Percentiles rank a stretch among this genome's conserved stretches.
These are phyloP conservation scores for Empis livida DNA, from an alignment of 2,888 invertebrate species.

Conservation along the genomic window DNA sequence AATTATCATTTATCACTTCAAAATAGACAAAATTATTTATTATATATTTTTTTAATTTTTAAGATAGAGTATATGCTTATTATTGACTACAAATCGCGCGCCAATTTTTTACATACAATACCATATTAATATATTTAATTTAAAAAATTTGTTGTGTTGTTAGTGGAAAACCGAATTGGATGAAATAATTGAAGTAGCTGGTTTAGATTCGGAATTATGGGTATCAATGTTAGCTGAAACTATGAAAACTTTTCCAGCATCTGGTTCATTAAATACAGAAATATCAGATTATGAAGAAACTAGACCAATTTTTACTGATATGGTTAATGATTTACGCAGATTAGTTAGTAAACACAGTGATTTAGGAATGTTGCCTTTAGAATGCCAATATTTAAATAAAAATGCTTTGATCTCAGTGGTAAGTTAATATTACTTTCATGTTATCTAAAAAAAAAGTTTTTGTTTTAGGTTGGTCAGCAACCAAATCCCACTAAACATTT, in stretches of 20 bases:
- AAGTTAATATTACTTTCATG: constrained; percentile 14
- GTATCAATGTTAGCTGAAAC: constrained; percentile 94
- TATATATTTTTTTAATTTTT: too few relatives aligned
- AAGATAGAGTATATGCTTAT: too few relatives aligned
- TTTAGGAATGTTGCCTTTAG: constrained; percentile 77
- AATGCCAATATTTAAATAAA: constrained; percentile 93
- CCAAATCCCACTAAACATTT: constrained; percentile 83
- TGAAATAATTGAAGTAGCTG: constrained; percentile 87
- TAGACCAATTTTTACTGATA: constrained; percentile 77
- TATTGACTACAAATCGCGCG: too few relatives aligned
- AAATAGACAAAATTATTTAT: too few relatives aligned
- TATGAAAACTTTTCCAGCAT: constrained; percentile 82
- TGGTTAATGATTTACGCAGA: constrained; percentile 71
- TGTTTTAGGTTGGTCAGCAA: constrained; percentile 57
- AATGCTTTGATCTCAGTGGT: constrained; percentile 80
- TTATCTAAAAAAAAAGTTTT: neutral
- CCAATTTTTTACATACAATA: too few relatives aligned
- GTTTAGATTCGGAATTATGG: constrained; percentile 90
- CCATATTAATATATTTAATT: too few relatives aligned
- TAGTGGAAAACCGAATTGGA: constrained; percentile 90
- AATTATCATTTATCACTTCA: too few relatives aligned
- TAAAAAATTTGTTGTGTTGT: too few relatives aligned
- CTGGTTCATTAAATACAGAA: constrained; percentile 80
- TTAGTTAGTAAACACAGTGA: constrained; percentile 75
- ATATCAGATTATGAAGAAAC: constrained; percentile 81